Percentiles rank a stretch among this genome's conserved stretches.
These are phyloP conservation scores for Phortica okadai DNA, from an alignment of 2,888 invertebrate species.

Conservation along the genomic window DNA sequence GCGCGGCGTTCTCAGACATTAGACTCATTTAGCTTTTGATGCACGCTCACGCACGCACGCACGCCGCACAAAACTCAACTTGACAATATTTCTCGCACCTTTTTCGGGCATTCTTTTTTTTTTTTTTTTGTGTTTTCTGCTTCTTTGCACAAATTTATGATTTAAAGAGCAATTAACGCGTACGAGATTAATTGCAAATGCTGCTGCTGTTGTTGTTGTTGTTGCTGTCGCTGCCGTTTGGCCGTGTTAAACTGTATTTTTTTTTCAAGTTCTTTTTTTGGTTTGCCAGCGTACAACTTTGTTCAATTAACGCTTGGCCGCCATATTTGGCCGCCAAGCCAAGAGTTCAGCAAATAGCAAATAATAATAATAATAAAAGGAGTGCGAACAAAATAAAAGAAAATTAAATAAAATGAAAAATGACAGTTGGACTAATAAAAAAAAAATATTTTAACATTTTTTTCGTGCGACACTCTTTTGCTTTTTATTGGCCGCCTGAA, in stretches of 20 bases:
- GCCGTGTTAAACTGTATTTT: too few relatives aligned
- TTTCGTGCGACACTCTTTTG: too few relatives aligned
- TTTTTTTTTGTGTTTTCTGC: constrained; percentile 8
- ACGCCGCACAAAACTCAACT: background rate
- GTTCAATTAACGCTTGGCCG: constrained; percentile 40
- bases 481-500: background rate
- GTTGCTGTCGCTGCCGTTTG: too few relatives aligned
- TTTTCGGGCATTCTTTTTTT: background rate
- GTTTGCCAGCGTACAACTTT: constrained; percentile 34
- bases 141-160: constrained; percentile 29
- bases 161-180: constrained; percentile 43
- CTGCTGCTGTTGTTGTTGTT: background rate
- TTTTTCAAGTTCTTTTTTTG: too few relatives aligned
- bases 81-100: constrained; percentile 30
- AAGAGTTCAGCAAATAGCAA: constrained; percentile 6
- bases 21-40: background rate
- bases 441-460: too few relatives aligned
- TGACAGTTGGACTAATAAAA: too few relatives aligned
- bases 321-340: constrained; percentile 27
- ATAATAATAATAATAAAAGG: background rate
- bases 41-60: constrained; percentile 14
- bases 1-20: background rate
- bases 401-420: background rate
- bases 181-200: constrained; percentile 44
- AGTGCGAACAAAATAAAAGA: background rate